Evolutionary conservation across 2,797 vertebrate species (phyloP), one percentile per base, ranked within the genome.

Genomic region (Melanotaenia parkinsoni): DNA sequence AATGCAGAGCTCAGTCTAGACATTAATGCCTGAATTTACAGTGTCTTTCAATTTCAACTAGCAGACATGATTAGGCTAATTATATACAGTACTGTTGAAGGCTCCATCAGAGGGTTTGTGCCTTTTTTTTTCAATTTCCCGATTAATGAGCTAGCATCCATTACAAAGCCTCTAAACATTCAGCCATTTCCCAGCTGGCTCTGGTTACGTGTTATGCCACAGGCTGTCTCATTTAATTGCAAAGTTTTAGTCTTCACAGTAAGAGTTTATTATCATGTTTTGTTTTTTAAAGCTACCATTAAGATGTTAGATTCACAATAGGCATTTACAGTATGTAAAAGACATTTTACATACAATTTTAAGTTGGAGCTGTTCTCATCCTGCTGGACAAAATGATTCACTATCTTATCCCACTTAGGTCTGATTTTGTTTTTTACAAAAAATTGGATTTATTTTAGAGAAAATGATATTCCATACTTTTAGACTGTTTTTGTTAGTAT

Each of bases 61-160:
- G 5, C 59, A 76, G 66, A 50, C 71, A 71, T 81, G 82, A 86
- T 89, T 76, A 77, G 79, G 81, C 69, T 72, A 83, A 88, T 86
- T 80, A 82, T 33, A 76, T 75, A 65, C 66, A 74, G 43, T 22
- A 38, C n/a, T 56, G 58, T 83, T 66, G 28, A 35, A 33, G 13
- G 54, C 24, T 40, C 26, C 64, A 33, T 8, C 60, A 67, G 28
- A 56, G 28, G 24, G 35, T n/a, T 51, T 47, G 37, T 33, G 24
- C 81, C n/a, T 47, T 20, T 32, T 10, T 10, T 20, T 37, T 28
- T 59, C 38, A 40, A 26, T 50, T 79, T 35, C 28, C 32, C 45
- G 11, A 72, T 56, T 63, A 77, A 57, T 35, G 33, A 70, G 51
- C 22, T 30, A 54, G 43, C 11, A 22, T 68, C 35, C 20, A 76